Evolutionary conservation across 2,113 vertebrate genomes (phyloP).

Genomic region (Menura novaehollandiae): DNA sequence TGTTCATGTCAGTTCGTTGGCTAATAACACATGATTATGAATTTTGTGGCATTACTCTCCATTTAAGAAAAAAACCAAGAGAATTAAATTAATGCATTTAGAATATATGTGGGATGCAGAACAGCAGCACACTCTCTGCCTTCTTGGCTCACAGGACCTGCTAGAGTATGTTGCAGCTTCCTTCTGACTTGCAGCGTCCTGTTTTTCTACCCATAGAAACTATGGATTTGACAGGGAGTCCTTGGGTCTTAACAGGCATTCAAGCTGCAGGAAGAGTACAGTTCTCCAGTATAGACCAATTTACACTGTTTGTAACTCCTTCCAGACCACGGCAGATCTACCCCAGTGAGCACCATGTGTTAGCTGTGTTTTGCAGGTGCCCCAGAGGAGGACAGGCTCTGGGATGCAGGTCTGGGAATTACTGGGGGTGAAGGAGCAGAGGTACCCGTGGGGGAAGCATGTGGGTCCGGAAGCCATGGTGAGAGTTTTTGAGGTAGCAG

Average conservation of each 20-base stretch:
- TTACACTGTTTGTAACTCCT: neutral
- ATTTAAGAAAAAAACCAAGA: neutral
- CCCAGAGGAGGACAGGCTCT: neutral
- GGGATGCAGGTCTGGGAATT: neutral
- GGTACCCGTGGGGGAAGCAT: neutral
- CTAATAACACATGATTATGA: neutral
- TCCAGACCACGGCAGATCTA: neutral
- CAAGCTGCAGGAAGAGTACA: neutral
- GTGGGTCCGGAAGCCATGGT: fast-evolving
- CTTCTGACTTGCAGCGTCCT: neutral
- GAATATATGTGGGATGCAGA: neutral
- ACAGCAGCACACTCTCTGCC: fast-evolving
- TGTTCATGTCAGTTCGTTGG: neutral
- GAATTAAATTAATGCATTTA: neutral
- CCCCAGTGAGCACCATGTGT: fast-evolving
- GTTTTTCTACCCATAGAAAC: neutral
- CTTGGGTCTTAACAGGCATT: neutral
- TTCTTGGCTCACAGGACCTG: neutral
- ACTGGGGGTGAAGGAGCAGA: neutral
- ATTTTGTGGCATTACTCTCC: neutral
- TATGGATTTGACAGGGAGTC: neutral
- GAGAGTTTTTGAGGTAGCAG: neutral
- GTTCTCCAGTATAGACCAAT: neutral
- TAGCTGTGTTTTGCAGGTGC: neutral
- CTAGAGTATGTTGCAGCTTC: neutral